Conservation (phyloP, 1,140 invertebrate species). For the Lepidotrigona ventralis region DNA sequence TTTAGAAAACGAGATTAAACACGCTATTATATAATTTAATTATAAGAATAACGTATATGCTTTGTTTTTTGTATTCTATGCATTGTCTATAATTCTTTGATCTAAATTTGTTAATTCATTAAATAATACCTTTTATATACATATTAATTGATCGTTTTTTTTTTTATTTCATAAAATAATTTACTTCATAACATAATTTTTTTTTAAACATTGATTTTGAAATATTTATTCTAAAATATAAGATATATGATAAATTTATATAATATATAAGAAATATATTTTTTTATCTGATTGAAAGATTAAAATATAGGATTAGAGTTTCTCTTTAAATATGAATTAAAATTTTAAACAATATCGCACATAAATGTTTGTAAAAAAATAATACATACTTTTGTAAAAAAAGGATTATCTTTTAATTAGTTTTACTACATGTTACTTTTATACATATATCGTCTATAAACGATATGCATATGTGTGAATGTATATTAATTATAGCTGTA, state of each 20-base stretch:
- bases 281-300: constrained; percentile 31
- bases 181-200: constrained; percentile 34
- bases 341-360: constrained; percentile 19
- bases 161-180: constrained; percentile 18
- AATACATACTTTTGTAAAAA: constrained; percentile 66
- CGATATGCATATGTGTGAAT: constrained; percentile 52
- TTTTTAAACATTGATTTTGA: background rate
- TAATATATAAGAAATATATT: constrained; percentile 40
- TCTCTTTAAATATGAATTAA: constrained; percentile 37
- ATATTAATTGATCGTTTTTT: constrained; percentile 7
- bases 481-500: constrained; percentile 53
- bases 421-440: constrained; percentile 60
- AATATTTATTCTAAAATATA: constrained; percentile 25
- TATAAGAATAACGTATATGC: constrained; percentile 10
- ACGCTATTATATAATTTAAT: constrained; percentile 37
- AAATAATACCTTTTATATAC: constrained; percentile 14
- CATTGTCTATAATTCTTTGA: background rate
- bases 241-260: constrained; percentile 43
- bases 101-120: constrained; percentile 16
- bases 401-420: constrained; percentile 66
- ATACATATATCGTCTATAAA: constrained; percentile 50
- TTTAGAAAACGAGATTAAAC: constrained; percentile 59
- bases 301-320: constrained; percentile 30
- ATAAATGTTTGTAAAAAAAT: constrained; percentile 44
- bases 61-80: constrained; percentile 22